Conservation (phyloP, 2,113 vertebrate genomes). For the Labeo catla region DNA sequence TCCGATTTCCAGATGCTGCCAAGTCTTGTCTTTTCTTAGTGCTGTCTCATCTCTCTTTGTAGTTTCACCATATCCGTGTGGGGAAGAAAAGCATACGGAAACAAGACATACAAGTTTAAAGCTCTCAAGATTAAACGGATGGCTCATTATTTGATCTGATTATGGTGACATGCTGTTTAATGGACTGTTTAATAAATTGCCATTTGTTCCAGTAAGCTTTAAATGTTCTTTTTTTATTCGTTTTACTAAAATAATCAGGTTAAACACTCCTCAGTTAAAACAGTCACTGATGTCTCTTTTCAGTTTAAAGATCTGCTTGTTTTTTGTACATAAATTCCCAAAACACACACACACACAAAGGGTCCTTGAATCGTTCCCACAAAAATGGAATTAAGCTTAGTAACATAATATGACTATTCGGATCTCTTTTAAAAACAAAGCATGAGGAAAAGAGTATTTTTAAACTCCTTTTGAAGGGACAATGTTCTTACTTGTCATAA, state of each 20-base stretch:
- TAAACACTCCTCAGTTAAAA: not conserved
- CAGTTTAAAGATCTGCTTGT: slow-evolving; percentile 10
- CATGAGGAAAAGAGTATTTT: not conserved
- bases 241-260: not conserved
- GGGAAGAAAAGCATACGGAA: not conserved
- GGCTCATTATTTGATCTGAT: slow-evolving; percentile 13
- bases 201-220: slow-evolving; percentile 9
- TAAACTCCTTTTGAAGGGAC: not conserved
- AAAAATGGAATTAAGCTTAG: slow-evolving; percentile 4
- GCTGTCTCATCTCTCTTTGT: slow-evolving; percentile 19
- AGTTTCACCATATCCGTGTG: not conserved
- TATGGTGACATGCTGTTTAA: not conserved
- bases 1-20: slow-evolving; percentile 31
- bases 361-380: not conserved
- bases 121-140: slow-evolving; percentile 10
- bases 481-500: not conserved
- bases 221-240: not conserved
- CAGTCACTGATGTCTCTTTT: not conserved
- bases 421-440: not conserved
- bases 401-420: not conserved
- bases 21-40: not conserved
- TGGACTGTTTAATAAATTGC: slow-evolving; percentile 10
- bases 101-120: slow-evolving; percentile 16
- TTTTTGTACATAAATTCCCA: not conserved
- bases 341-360: not conserved